Evolutionary conservation across 2,797 vertebrate species (phyloP), one percentile per base, ranked within the genome.

Genomic region (Gymnothorax reevesii): DNA sequence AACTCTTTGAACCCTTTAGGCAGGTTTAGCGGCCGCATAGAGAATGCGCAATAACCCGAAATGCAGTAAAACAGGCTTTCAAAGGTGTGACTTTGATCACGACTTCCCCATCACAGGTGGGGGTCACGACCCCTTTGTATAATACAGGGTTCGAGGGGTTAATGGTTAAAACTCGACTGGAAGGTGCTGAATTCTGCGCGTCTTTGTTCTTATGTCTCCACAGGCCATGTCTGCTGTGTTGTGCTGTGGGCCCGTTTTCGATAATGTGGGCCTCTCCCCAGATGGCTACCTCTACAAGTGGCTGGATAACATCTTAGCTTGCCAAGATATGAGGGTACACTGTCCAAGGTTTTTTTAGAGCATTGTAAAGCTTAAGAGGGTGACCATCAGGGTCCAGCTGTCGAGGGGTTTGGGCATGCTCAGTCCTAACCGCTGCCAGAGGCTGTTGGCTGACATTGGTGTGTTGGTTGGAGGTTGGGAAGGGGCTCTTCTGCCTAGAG

Each of bases 201-300:
- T 33, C 69, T 25, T 33, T 2, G 1, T 15, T 15, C 13, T 27
- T 27, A 6, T 77, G 73, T 77, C 12, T 62, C 62, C 52, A 15
- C 62, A 99, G 99, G 99, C 99, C 15, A 99, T 99, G 99, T 99
- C 98, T 6, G 97, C 99, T 13, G 99, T 99, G 86, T 93, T 99
- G 54, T 99, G 99, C 92, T 99, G 99, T 22, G 99, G 99, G 33
- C 98, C 98, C 0, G 99, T 99, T 25, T 99, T 99, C 91, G 99
- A 99, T 92, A 99, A 99, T 0, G 98, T 99, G 86, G 99, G 99
- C 82, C 97, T 99, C 84, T 99, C 99, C 17, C 97, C 97, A 5
- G 99, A 99, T 0, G 99, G 99, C 1, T 99, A 99, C 94, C 97
- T 99, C n/a, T 99, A 99, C 93, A 99, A 99, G 92, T 99, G 98